Conservation (phyloP, 2,888 invertebrate species). For the Allolobophora icterica region DNA sequence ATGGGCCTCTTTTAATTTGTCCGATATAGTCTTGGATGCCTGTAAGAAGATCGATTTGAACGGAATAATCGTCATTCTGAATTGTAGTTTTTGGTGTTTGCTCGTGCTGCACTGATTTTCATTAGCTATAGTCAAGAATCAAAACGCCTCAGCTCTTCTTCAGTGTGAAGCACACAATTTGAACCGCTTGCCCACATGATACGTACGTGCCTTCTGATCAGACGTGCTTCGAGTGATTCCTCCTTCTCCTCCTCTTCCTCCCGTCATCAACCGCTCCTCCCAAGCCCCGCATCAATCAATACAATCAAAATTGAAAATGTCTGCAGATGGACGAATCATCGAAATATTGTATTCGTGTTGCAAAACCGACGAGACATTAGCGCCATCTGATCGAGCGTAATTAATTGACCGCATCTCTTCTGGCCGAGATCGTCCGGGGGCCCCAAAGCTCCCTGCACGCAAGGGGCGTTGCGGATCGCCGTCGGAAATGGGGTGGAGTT, state of each 20-base stretch:
- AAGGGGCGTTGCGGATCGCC: background rate
- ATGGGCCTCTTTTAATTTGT: too few relatives aligned
- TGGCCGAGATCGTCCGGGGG: constrained; percentile 14
- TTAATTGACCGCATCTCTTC: constrained; percentile 1
- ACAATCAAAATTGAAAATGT: constrained; percentile 11
- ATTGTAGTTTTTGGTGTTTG: too few relatives aligned
- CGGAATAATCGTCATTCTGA: too few relatives aligned
- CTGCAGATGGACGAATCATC: background rate
- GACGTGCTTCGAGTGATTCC: background rate
- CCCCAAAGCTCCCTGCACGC: background rate
- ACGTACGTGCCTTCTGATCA: background rate
- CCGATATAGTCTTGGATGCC: too few relatives aligned
- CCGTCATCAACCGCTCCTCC: background rate
- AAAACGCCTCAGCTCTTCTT: background rate
- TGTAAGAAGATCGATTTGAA: too few relatives aligned
- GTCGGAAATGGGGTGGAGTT: constrained; percentile 3
- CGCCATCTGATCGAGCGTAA: constrained; percentile 11
- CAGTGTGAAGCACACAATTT: background rate
- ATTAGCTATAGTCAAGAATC: background rate
- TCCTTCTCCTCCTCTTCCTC: background rate
- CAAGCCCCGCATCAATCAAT: background rate
- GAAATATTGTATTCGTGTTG: background rate
- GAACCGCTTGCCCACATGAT: background rate
- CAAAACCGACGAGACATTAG: constrained; percentile 1
- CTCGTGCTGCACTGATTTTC: too few relatives aligned